Conservation (phyloP, 2,888 invertebrate species). For the Panopea generosa region DNA sequence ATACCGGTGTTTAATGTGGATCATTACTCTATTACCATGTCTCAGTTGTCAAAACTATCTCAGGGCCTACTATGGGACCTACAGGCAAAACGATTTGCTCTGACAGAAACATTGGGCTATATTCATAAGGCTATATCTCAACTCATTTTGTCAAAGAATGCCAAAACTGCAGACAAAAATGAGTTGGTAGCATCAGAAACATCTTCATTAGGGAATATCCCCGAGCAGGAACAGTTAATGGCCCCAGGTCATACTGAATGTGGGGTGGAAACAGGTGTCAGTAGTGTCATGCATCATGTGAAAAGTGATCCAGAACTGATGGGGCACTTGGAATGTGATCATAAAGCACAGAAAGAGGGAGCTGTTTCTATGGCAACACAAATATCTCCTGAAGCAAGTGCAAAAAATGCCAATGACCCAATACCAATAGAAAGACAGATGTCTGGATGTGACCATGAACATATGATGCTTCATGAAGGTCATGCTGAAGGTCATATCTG, state of each 20-base stretch:
- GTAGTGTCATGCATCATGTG: neutral
- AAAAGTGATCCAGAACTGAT: too few species aligned
- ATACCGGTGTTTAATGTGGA: conserved; percentile 36
- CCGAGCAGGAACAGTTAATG: neutral
- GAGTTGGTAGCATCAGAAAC: too few species aligned
- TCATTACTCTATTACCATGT: conserved; percentile 40
- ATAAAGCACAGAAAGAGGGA: conserved; percentile 13
- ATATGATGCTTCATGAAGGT: conserved; percentile 6
- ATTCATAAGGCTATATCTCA: conserved; percentile 80
- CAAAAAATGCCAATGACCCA: neutral
- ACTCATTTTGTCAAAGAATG: conserved; percentile 72
- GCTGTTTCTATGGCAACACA: conserved; percentile 48
- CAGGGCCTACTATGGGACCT: conserved; percentile 79
- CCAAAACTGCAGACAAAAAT: conserved; percentile 6
- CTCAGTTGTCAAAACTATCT: conserved; percentile 68
- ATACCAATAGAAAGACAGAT: neutral
- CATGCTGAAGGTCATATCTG: conserved; percentile 54
- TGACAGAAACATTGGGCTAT: conserved; percentile 79
- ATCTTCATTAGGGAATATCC: too few species aligned
- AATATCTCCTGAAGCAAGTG: conserved; percentile 15
- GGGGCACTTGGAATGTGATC: too few species aligned
- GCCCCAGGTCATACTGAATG: neutral
- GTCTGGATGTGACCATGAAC: conserved; percentile 11
- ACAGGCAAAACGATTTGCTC: conserved; percentile 77
- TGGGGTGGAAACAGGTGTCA: neutral